Conservation (phyloP, 2,113 vertebrate species). For the Eulemur macaco region DNA sequence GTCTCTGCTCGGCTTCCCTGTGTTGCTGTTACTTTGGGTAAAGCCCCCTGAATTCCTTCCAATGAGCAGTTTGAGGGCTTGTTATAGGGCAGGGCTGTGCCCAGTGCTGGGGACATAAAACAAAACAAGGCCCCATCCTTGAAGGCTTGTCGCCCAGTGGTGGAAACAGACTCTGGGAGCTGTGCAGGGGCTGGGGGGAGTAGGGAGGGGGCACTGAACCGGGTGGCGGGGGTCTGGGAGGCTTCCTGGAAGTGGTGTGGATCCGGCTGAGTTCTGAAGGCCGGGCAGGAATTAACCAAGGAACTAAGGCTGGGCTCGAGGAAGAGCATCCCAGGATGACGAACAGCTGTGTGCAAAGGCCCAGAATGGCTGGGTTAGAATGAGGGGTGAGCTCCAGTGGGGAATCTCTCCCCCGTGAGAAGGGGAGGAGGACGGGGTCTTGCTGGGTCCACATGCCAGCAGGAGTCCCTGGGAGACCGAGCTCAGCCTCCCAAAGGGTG, state of each 20-base stretch:
- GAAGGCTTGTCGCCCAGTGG: fast-evolving
- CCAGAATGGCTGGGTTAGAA: fast-evolving
- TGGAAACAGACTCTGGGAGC: background rate
- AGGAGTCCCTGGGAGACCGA: background rate
- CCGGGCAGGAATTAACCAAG: background rate
- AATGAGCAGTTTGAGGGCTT: fast-evolving
- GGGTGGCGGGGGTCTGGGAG: background rate
- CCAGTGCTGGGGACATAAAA: background rate
- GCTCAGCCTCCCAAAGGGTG: background rate
- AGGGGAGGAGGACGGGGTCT: fast-evolving
- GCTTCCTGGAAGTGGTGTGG: background rate
- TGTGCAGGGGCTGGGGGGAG: background rate
- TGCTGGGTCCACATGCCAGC: fast-evolving
- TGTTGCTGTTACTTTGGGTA: fast-evolving
- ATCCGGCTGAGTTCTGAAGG: background rate
- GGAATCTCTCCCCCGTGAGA: background rate
- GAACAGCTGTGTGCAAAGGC: background rate
- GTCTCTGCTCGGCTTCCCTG: background rate
- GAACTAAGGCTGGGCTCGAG: fast-evolving
- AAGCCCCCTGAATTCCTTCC: background rate
- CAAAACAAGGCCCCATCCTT: no score
- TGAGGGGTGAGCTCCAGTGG: fast-evolving
- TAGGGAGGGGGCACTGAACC: fast-evolving
- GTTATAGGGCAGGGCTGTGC: fast-evolving
- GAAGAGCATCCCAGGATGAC: background rate